phyloP scores from a whole-genome alignment of 35 echinoderm and acorn worm genomes.

The Strongylocentrotus purpuratus region DNA sequence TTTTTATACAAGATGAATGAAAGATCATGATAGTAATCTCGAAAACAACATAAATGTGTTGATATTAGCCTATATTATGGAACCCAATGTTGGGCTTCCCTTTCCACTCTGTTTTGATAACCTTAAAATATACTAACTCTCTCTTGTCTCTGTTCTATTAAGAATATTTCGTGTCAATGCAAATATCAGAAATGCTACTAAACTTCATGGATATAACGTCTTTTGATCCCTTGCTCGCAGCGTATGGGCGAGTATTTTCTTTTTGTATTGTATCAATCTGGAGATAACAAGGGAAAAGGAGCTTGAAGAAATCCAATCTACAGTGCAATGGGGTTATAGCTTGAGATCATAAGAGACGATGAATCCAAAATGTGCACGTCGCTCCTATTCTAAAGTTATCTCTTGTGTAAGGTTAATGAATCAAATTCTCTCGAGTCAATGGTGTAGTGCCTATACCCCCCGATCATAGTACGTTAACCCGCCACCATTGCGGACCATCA shows the following conservation, averaged over 20 bases:
- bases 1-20: too few relatives aligned
- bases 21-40: too few relatives aligned
- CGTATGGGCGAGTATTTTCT: not conserved
- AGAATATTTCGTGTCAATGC: too few relatives aligned
- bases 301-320: not conserved
- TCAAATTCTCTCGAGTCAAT: not conserved
- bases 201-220: too few relatives aligned
- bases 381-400: not conserved
- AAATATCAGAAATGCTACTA: too few relatives aligned
- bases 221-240: too few relatives aligned
- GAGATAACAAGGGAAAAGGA: not conserved
- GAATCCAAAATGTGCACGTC: slow-evolving; percentile 1
- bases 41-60: too few relatives aligned
- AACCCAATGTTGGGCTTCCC: too few relatives aligned
- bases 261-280: not conserved
- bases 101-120: too few relatives aligned
- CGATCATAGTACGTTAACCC: not conserved
- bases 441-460: not conserved
- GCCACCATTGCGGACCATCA: not conserved
- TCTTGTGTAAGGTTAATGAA: not conserved
- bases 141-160: too few relatives aligned
- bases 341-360: not conserved
- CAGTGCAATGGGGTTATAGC: not conserved
- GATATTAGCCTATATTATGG: too few relatives aligned
- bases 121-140: too few relatives aligned